Conservation (phyloP, 2,113 vertebrate species). For the Stercorarius parasiticus region DNA sequence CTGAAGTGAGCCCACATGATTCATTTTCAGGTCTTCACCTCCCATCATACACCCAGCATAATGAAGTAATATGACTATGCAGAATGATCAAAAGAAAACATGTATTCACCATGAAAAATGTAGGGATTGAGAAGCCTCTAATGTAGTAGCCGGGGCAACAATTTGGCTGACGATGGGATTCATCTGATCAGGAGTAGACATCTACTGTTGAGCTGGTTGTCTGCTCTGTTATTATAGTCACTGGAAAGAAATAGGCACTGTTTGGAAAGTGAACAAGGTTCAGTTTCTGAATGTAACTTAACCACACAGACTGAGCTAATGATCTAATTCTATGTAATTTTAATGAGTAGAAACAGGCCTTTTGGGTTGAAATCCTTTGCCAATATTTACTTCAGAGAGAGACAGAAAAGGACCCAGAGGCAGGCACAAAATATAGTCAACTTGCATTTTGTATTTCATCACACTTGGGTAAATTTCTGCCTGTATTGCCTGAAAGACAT, state of each 20-base stretch:
- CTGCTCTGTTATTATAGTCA: not conserved
- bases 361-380: not conserved
- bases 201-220: not conserved
- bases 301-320: not conserved
- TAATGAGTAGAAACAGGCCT: not conserved
- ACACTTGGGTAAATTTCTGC: not conserved
- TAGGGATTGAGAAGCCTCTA: not conserved
- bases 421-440: not conserved
- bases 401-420: not conserved
- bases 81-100: constrained; percentile 2
- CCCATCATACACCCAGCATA: not conserved
- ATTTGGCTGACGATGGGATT: not conserved
- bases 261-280: not conserved
- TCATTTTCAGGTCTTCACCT: constrained; percentile 13
- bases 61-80: not conserved
- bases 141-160: not conserved
- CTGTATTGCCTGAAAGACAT: not conserved
- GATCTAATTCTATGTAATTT: constrained; percentile 12
- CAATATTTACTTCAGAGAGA: not conserved
- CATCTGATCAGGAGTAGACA: constrained; percentile 23
- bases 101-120: not conserved
- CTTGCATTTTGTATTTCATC: not conserved
- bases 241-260: not conserved
- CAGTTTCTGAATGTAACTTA: not conserved
- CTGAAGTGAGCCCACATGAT: constrained; percentile 7